Evolutionary conservation across 2,888 invertebrate genomes (phyloP).

Genomic region (Cephus spinipes): DNA sequence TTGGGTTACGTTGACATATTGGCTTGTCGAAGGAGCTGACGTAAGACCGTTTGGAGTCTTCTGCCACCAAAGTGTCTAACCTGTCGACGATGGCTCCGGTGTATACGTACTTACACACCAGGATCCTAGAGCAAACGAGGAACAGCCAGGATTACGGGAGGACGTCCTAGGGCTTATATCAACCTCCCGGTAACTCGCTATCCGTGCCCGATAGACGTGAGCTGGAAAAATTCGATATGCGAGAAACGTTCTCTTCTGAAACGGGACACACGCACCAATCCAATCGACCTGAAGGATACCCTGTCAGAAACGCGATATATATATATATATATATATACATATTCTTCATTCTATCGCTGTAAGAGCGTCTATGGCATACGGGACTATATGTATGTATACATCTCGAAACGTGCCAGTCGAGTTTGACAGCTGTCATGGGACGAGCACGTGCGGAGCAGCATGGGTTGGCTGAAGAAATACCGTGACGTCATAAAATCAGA

Average conservation of each 20-base stretch:
- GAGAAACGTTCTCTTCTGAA: not conserved
- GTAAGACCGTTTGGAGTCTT: not conserved
- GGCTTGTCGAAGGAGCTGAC: constrained; percentile 30
- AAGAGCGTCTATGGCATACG: not conserved
- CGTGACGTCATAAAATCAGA: not conserved
- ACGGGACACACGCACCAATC: not conserved
- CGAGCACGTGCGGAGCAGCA: not conserved
- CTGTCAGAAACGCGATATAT: not conserved
- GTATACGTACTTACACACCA: not conserved
- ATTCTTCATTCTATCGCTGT: not conserved
- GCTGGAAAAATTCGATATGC: not conserved
- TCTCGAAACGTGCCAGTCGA: not conserved
- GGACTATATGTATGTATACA: not conserved
- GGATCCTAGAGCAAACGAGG: not conserved
- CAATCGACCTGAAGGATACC: not conserved
- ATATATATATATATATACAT: not conserved
- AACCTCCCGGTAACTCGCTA: not conserved
- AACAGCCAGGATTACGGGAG: not conserved
- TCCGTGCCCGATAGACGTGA: not conserved
- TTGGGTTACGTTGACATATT: constrained; percentile 37
- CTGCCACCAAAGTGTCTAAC: not conserved
- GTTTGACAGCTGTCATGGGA: not conserved
- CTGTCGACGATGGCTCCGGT: not conserved
- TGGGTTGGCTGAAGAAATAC: not conserved
- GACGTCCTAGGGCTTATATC: not conserved